Evolutionary conservation across 37 sponge, comb jelly and placozoan genomes (phyloP).

Genomic region (Aplysina aerophoba): DNA sequence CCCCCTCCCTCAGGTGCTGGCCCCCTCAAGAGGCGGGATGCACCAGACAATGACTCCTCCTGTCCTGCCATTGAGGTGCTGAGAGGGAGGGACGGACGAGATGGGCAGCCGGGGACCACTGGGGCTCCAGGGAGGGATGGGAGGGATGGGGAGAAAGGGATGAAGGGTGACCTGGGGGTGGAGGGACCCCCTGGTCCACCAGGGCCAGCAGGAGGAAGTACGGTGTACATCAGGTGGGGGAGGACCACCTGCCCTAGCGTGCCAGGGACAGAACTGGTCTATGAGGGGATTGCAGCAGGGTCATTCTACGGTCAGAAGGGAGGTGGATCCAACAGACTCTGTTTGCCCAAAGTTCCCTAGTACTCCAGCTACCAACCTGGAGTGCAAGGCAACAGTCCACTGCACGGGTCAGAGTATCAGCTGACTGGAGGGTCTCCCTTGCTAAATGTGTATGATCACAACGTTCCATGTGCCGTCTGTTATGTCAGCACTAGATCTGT

Average conservation of each 20-base stretch:
- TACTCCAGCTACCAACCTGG: constrained; percentile 15
- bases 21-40: background rate
- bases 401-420: constrained; percentile 51
- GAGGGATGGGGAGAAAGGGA: constrained; percentile 27
- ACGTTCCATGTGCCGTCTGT: constrained; percentile 68
- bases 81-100: constrained; percentile 44
- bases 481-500: constrained; percentile 32
- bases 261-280: constrained; percentile 47
- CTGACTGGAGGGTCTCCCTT: background rate
- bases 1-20: constrained; percentile 13
- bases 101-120: constrained; percentile 14
- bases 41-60: background rate
- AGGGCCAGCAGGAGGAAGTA: constrained; percentile 39
- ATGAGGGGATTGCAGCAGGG: constrained; percentile 16
- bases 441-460: constrained; percentile 7
- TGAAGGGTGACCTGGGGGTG: constrained; percentile 25
- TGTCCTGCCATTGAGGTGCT: constrained; percentile 26
- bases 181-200: constrained; percentile 37
- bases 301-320: constrained; percentile 16
- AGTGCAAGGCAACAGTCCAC: constrained; percentile 4
- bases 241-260: constrained; percentile 40
- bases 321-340: constrained; percentile 60
- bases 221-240: constrained; percentile 60
- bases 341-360: constrained; percentile 45
- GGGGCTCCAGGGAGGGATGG: constrained; percentile 36